A percentile compares a stretch with the other conserved stretches of the same genome.
Conservation (phyloP, 2,888 invertebrate species). For the Crioceris asparagi region DNA sequence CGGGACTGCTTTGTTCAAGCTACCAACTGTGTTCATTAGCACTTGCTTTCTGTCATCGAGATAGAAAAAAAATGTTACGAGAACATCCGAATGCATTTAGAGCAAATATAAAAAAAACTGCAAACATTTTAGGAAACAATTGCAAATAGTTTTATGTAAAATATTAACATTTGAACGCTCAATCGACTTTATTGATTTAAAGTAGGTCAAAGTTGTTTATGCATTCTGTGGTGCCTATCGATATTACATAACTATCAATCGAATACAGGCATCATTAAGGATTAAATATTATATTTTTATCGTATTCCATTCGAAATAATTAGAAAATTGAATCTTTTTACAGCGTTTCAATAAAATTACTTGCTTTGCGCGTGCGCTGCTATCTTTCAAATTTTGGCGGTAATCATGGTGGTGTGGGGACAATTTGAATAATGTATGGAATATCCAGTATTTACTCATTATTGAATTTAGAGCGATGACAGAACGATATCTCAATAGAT, state of each 20-base stretch:
- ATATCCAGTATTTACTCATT: too few species aligned
- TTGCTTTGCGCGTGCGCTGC: constrained; percentile 15
- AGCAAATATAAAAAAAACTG: too few species aligned
- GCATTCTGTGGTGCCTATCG: constrained; percentile 26
- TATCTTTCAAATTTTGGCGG: constrained; percentile 19
- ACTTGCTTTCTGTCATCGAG: constrained; percentile 5
- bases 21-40: constrained; percentile 51
- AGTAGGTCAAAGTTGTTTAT: constrained; percentile 32
- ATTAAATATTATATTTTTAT: constrained; percentile 18
- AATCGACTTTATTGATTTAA: constrained; percentile 30
- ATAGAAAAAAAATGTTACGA: too few species aligned
- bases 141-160: too few species aligned
- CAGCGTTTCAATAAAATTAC: neutral
- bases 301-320: constrained; percentile 15
- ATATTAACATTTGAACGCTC: constrained; percentile 14
- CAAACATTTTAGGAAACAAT: too few species aligned
- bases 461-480: too few species aligned
- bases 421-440: too few species aligned
- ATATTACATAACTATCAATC: constrained; percentile 25
- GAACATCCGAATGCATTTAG: too few species aligned
- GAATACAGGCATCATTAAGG: constrained; percentile 20
- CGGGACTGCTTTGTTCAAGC: constrained; percentile 59
- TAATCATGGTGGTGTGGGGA: constrained; percentile 1
- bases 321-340: constrained; percentile 10
- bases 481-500: too few species aligned